phyloP scores from a whole-genome alignment of 1,140 invertebrate species.

The Trichonephila clavata region DNA sequence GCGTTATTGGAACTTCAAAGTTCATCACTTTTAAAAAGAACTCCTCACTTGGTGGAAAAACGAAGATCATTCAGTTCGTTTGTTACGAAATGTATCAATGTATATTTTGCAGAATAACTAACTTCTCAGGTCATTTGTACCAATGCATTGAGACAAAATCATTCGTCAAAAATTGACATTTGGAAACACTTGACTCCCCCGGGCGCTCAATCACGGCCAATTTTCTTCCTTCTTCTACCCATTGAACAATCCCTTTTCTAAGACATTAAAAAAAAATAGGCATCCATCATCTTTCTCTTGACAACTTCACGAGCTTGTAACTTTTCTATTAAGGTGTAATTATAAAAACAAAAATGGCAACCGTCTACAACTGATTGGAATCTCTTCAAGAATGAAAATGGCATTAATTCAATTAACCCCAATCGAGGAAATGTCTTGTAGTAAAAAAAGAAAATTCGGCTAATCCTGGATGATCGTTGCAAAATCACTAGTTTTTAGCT shows the following conservation, averaged over 20 bases:
- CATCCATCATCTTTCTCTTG: not conserved
- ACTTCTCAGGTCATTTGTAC: not conserved
- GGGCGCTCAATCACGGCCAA: not conserved
- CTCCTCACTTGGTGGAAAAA: too few relatives aligned
- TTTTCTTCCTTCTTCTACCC: not conserved
- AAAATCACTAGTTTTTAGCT: too few relatives aligned
- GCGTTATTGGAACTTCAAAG: too few relatives aligned
- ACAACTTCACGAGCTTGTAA: not conserved
- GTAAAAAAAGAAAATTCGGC: too few relatives aligned
- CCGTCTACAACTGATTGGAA: not conserved
- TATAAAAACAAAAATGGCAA: conserved; percentile 3
- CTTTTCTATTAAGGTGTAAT: conserved; percentile 23
- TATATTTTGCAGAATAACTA: too few relatives aligned
- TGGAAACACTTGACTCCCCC: not conserved
- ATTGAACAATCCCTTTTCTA: not conserved
- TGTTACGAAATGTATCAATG: too few relatives aligned
- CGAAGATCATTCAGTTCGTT: too few relatives aligned
- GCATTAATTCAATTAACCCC: conserved; percentile 7
- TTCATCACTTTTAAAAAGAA: too few relatives aligned
- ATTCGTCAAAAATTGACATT: conserved; percentile 4
- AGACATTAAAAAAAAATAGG: not conserved
- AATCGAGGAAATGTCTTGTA: not conserved
- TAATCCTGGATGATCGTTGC: too few relatives aligned
- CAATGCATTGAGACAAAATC: not conserved
- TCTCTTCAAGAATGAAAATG: not conserved